Evolutionary conservation across 2,888 invertebrate genomes (phyloP).

Genomic region (Macrophya alboannulata): DNA sequence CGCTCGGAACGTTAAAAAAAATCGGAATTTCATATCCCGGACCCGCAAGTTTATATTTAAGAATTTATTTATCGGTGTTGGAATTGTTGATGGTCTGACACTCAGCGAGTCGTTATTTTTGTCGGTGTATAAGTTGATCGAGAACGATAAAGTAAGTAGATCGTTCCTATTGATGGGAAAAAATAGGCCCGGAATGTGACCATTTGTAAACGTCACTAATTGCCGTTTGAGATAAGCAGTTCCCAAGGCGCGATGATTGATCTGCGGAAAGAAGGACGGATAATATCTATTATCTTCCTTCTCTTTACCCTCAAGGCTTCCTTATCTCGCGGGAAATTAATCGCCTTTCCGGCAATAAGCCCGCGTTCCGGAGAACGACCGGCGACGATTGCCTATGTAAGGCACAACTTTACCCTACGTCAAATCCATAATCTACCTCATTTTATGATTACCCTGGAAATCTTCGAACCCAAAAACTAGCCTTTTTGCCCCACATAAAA

Average conservation of each 20-base stretch:
- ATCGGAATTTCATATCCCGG: too few relatives aligned
- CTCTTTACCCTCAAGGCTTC: constrained; percentile 55
- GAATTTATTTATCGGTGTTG: neutral
- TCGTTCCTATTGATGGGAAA: constrained; percentile 23
- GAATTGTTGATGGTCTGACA: neutral
- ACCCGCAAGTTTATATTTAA: neutral
- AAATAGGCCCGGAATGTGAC: constrained; percentile 8
- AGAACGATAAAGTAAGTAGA: neutral
- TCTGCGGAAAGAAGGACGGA: constrained; percentile 45
- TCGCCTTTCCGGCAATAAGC: constrained; percentile 63
- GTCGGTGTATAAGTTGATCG: neutral
- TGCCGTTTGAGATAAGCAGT: constrained; percentile 57
- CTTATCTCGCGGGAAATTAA: constrained; percentile 66
- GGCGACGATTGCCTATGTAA: constrained; percentile 14
- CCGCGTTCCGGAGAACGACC: constrained; percentile 43
- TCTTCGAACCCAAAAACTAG: neutral
- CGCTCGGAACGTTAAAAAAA: too few relatives aligned
- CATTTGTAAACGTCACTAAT: constrained; percentile 59
- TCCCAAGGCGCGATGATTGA: constrained; percentile 56
- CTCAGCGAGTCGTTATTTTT: neutral
- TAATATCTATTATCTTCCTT: constrained; percentile 51
- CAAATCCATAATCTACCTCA: neutral
- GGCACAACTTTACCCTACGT: constrained; percentile 4
- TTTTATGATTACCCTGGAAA: neutral
- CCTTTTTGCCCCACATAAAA: neutral